Base-by-base conservation (phyloP, 1,140 invertebrate species). In the Chironomus tepperi region DNA sequence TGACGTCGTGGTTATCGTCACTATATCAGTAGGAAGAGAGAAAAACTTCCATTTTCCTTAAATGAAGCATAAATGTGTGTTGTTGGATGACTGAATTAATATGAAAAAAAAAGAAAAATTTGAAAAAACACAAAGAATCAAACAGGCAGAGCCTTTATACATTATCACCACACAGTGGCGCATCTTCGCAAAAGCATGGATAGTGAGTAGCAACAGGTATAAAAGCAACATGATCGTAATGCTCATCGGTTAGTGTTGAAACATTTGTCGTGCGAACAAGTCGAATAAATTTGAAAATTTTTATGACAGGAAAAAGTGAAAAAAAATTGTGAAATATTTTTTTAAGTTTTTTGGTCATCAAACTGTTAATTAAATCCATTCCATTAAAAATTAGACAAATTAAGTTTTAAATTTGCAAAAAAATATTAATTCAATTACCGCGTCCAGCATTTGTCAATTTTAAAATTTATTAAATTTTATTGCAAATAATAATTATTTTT, bases 141-240 rank as follows among this genome's bases (percentile, higher is more conserved):
- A 57, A 10, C 2, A n/a, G 12, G 0, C 12, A 57, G 12, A 57
- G n/a, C 12, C 47, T 57, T 57, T 57, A 15, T 15, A n/a, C 47
- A 5, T 57, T 15, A n/a, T 57, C 12, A 57, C 47, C 12, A 57
- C 3, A 57, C 47, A 57, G n/a, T 15, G 12, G 12, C 47, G 47
- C 12, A 57, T 10, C 47, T 57, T 57, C 47, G 10, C 47, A 57
- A 57, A n/a, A n/a, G 12, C 12, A n/a, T 34, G 24, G 47, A 5
- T n/a, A 57, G n/a, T 12, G 47, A n/a, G 47, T n/a, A 57, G 47
- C 47, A 57, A 57, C 47, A 57, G 47, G 47, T 57, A 57, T 57
- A 57, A 57, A 57, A 57, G 47, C 12, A 57, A 15, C 47, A 57
- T 15, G 47, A 57, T 57, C 47, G 47, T 57, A 57, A n/a, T n/a